phyloP scores from a whole-genome alignment of 2,888 invertebrate genomes.

The Platypus cylindrus region DNA sequence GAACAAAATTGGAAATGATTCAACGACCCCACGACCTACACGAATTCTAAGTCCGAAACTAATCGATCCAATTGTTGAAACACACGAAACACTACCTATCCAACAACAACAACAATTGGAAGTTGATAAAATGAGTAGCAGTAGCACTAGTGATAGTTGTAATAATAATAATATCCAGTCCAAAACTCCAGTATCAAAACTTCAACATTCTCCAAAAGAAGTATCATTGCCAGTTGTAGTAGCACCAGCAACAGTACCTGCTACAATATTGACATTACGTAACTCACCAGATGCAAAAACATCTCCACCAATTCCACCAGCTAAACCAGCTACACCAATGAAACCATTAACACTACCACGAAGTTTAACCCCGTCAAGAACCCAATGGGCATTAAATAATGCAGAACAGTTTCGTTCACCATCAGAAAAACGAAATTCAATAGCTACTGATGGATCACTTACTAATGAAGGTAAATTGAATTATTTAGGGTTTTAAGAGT shows the following conservation, averaged over 20 bases:
- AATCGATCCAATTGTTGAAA: slow-evolving; percentile 41
- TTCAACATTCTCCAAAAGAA: neutral
- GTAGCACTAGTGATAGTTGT: neutral
- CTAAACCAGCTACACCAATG: slow-evolving; percentile 17
- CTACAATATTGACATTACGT: slow-evolving; percentile 2
- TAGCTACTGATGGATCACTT: slow-evolving; percentile 17
- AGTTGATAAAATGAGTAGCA: too few relatives aligned
- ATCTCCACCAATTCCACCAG: slow-evolving; percentile 3
- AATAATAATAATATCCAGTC: neutral
- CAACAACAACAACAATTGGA: too few relatives aligned
- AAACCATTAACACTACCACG: slow-evolving; percentile 33
- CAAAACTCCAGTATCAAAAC: neutral
- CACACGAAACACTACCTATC: slow-evolving; percentile 40
- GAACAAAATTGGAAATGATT: slow-evolving; percentile 49
- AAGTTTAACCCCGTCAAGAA: slow-evolving; percentile 29
- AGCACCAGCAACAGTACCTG: neutral
- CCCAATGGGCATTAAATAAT: slow-evolving; percentile 30
- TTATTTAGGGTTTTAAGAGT: neutral
- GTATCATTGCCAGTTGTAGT: neutral
- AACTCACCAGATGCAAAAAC: slow-evolving; percentile 4
- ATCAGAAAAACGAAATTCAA: slow-evolving; percentile 30
- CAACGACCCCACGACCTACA: slow-evolving; percentile 34
- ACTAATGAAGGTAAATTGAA: slow-evolving; percentile 8
- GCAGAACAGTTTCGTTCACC: slow-evolving; percentile 38
- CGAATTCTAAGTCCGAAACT: slow-evolving; percentile 26